Evolutionary conservation across 2,888 invertebrate species (phyloP).

Genomic region (Zeuzera pyrina): DNA sequence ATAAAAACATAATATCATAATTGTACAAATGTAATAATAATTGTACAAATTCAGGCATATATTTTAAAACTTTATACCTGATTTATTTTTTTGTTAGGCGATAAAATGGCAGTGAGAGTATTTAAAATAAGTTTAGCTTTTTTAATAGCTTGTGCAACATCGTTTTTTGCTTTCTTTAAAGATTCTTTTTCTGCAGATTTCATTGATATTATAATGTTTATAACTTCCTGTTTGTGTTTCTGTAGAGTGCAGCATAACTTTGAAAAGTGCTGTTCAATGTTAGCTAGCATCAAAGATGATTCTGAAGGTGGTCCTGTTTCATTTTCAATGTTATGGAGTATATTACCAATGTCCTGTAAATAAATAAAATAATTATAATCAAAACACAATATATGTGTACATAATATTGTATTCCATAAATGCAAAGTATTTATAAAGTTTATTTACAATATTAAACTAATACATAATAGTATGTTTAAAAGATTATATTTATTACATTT

Average conservation of each 20-base stretch:
- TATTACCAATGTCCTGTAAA: slow-evolving; percentile 52
- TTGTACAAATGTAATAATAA: too few species aligned
- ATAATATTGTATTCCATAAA: too few species aligned
- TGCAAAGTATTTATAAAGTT: slow-evolving; percentile 4
- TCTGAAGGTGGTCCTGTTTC: slow-evolving; percentile 34
- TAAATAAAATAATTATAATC: not conserved
- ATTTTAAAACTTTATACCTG: too few species aligned
- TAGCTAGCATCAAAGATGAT: slow-evolving; percentile 31
- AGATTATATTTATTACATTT: too few species aligned
- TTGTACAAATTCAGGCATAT: too few species aligned
- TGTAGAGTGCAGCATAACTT: slow-evolving; percentile 66
- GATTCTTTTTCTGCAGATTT: slow-evolving; percentile 41
- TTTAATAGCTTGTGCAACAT: slow-evolving; percentile 36
- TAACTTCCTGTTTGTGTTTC: slow-evolving; percentile 58
- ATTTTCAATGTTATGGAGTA: slow-evolving; percentile 41
- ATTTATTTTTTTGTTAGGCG: slow-evolving; percentile 31
- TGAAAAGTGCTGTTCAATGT: slow-evolving; percentile 66
- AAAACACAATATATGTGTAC: not conserved
- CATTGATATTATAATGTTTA: slow-evolving; percentile 36
- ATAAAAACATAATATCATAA: too few species aligned
- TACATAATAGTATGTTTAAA: too few species aligned
- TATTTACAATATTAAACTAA: slow-evolving; percentile 2
- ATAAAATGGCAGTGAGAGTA: slow-evolving; percentile 22
- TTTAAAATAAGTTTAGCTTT: slow-evolving; percentile 33
- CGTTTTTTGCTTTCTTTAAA: slow-evolving; percentile 32